Conservation (phyloP, 2,113 vertebrate species). For the Tonatia bakeri region DNA sequence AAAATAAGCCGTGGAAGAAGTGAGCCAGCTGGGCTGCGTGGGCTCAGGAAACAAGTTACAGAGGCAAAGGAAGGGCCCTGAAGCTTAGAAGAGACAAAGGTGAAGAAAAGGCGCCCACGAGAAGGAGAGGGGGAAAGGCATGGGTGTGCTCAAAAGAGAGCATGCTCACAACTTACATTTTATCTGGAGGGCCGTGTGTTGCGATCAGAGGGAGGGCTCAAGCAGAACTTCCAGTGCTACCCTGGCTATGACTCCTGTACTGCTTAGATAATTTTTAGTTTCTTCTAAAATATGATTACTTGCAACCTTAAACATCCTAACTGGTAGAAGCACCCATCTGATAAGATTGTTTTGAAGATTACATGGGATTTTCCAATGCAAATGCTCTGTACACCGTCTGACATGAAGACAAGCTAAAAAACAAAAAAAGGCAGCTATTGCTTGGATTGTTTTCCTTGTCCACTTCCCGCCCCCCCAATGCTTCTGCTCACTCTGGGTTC, state of each 20-base stretch:
- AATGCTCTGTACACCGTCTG: neutral
- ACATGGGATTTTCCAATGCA: neutral
- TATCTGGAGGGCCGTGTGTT: neutral
- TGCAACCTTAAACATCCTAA: neutral
- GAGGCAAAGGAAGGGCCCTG: too few species aligned
- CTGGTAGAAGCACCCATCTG: neutral
- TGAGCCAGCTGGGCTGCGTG: too few species aligned
- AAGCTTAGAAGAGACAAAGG: too few species aligned
- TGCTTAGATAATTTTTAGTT: neutral
- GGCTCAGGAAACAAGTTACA: too few species aligned
- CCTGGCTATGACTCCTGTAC: neutral
- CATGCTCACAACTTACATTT: neutral
- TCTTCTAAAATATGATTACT: neutral
- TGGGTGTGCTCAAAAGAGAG: too few species aligned
- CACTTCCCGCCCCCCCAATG: neutral
- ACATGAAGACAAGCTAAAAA: neutral
- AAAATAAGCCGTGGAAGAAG: too few species aligned
- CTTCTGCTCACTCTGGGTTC: neutral
- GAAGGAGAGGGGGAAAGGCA: too few species aligned
- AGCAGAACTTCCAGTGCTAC: neutral
- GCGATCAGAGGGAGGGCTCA: neutral
- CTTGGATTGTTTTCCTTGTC: neutral
- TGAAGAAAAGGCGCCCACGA: too few species aligned
- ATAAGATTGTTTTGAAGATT: neutral
- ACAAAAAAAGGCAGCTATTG: neutral